Conservation (phyloP, 2,888 invertebrate genomes). For the Philereme vetulata region DNA sequence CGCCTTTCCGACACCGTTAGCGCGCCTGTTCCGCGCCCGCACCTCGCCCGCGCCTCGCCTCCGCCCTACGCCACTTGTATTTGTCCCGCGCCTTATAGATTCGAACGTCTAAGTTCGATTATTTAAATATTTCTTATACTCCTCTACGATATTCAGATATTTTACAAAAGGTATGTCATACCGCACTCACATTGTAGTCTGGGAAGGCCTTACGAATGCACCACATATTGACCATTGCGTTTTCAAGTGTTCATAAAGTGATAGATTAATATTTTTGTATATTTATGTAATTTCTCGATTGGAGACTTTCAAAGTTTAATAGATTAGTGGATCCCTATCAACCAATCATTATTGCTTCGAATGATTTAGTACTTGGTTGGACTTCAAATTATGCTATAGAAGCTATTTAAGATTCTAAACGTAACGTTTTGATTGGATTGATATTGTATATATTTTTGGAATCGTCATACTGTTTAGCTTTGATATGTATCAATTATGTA, state of each 20-base stretch:
- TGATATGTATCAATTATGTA: not conserved
- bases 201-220: constrained; percentile 52
- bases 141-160: constrained; percentile 21
- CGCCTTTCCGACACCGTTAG: too few species aligned
- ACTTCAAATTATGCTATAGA: constrained; percentile 8
- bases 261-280: constrained; percentile 81
- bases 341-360: constrained; percentile 34
- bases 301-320: constrained; percentile 62
- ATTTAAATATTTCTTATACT: constrained; percentile 32
- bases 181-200: constrained; percentile 25
- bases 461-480: constrained; percentile 24
- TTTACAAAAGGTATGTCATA: constrained; percentile 25
- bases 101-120: constrained; percentile 22
- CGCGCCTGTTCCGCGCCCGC: too few species aligned
- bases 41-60: too few species aligned
- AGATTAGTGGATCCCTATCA: constrained; percentile 48
- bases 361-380: constrained; percentile 11
- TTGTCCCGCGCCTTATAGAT: too few species aligned
- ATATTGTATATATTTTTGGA: constrained; percentile 18
- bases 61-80: too few species aligned
- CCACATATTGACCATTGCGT: constrained; percentile 72
- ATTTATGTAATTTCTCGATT: constrained; percentile 45
- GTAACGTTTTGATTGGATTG: constrained; percentile 8
- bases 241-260: constrained; percentile 80
- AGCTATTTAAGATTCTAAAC: constrained; percentile 5